Conservation (phyloP, 2,888 invertebrate species). For the Tanytarsus gracilentus region DNA sequence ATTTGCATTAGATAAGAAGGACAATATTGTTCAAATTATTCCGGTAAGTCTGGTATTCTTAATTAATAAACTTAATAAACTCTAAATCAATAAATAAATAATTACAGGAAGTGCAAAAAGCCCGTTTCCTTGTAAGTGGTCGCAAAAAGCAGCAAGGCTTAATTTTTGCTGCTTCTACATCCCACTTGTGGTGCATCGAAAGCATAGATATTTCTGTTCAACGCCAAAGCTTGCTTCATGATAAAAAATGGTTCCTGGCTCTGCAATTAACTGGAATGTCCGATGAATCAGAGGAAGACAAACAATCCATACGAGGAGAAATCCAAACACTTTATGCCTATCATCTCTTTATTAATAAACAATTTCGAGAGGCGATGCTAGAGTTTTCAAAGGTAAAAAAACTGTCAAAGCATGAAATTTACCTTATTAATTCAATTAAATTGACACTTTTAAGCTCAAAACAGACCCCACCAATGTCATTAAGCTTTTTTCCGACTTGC, state of each 20-base stretch:
- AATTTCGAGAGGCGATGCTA: conserved; percentile 83
- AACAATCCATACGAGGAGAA: conserved; percentile 68
- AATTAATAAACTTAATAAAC: no score
- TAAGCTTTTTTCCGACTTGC: conserved; percentile 82
- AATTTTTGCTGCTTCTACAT: conserved; percentile 77
- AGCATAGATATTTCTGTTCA: conserved; percentile 75
- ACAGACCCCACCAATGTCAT: conserved; percentile 96
- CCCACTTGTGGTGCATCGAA: conserved; percentile 81
- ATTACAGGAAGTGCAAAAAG: conserved; percentile 67
- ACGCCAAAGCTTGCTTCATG: conserved; percentile 70
- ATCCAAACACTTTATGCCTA: conserved; percentile 87
- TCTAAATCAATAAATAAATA: no score
- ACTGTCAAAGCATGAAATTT: no score
- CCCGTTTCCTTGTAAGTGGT: conserved; percentile 63
- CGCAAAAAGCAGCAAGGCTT: conserved; percentile 53
- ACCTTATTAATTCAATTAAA: no score
- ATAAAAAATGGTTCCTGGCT: conserved; percentile 90
- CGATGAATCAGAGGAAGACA: conserved; percentile 70
- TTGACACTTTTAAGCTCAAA: no score
- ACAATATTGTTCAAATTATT: conserved; percentile 63
- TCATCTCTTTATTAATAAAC: conserved; percentile 80
- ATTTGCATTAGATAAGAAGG: conserved; percentile 34
- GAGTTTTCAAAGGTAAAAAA: conserved; percentile 84
- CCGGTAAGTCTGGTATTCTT: no score
- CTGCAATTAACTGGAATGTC: conserved; percentile 82